These are phyloP conservation scores for Iguana delicatissima DNA, from an alignment of 2,797 vertebrate genomes.

Conservation along the genomic window DNA sequence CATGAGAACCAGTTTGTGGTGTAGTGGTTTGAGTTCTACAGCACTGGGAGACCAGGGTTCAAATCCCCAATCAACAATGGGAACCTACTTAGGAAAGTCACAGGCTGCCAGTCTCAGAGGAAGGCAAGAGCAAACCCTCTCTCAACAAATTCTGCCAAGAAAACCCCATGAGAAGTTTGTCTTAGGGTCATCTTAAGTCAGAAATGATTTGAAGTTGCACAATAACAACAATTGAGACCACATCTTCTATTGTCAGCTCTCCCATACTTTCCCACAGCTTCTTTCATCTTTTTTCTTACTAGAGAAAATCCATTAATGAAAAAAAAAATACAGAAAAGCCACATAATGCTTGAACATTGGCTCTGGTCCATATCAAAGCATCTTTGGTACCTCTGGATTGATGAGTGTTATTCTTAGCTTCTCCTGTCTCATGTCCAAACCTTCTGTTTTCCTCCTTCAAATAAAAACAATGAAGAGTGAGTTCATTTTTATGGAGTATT, in stretches of 20 bases:
- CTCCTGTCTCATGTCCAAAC: constrained; percentile 43
- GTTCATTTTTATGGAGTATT: constrained; percentile 21
- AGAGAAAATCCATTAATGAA: background rate
- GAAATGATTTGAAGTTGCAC: too few species aligned
- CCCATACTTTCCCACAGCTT: background rate
- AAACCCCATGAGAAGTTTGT: too few species aligned
- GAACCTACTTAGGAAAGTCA: too few species aligned
- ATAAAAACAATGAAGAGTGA: constrained; percentile 47
- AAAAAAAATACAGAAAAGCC: background rate
- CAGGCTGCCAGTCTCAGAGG: too few species aligned
- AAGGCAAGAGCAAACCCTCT: too few species aligned
- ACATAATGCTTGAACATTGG: background rate
- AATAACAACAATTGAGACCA: background rate
- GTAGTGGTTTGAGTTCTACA: too few species aligned
- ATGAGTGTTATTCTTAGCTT: constrained; percentile 53
- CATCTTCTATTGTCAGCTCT: background rate
- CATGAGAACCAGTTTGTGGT: too few species aligned
- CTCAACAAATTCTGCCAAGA: too few species aligned
- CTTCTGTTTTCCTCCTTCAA: constrained; percentile 59
- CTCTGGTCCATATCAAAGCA: constrained; percentile 32
- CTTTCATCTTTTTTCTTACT: background rate
- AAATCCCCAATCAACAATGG: too few species aligned
- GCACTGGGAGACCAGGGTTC: too few species aligned
- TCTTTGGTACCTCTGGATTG: constrained; percentile 64
- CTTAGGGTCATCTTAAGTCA: too few species aligned